Base-by-base conservation (phyloP, 2,797 vertebrate species). In the Pseudochirops cupreus region DNA sequence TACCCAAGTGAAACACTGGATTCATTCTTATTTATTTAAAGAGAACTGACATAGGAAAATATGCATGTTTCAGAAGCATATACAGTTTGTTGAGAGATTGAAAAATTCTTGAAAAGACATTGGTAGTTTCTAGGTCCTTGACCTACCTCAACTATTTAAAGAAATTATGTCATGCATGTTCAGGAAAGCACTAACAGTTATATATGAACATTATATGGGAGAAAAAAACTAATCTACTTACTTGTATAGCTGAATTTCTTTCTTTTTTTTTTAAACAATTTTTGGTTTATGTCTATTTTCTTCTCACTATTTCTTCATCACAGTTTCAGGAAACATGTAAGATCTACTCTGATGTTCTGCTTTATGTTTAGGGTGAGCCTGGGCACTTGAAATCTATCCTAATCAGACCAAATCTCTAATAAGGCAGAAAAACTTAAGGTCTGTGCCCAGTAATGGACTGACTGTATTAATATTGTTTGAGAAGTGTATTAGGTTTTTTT, bases 1-100 rank as follows among this genome's bases (percentile, higher is more conserved):
- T 33, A 95, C 7, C 94, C 18, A 93, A 91, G 11, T 24, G 0
- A 97, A 93, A 90, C 59, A 93, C 16, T 56, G 74, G 91, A 93
- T n/a, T 94, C 58, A 74, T n/a, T 97, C 28, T 94, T 29, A 95
- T 97, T 97, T 97, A 53, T 82, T 94, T 57, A 28, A 93, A 94
- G 0, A 95, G 95, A 95, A 94, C 39, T 21, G 18, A 91, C 46
- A 87, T 74, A 91, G 90, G 92, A 90, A 57, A 59, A 90, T 92
- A 94, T 59, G 93, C n/a, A 95, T 55, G 5, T 52, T 93, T 92
- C 46, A 46, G 46, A 92, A 39, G 3, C 53, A 50, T 14, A 10
- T 26, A 31, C 29, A 46, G 10, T 26, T 95, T 93, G 2, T 67
- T 95, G 94, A 93, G 91, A 33, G 9, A 91, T 0, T 93, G 55